phyloP scores from a whole-genome alignment of 2,888 invertebrate genomes.

The Proisotoma minuta region DNA sequence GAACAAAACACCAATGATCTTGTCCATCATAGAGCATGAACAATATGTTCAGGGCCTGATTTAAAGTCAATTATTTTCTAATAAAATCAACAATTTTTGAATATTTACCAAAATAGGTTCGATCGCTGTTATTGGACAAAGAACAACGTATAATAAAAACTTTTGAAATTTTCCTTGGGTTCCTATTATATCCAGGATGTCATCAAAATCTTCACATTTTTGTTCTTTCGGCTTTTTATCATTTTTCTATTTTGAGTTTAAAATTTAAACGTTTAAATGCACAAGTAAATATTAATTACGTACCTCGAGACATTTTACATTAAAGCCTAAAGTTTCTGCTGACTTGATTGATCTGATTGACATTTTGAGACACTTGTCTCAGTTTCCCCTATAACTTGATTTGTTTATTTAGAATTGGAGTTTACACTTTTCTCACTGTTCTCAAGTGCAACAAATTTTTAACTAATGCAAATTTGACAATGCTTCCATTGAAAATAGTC shows the following conservation, averaged over 20 bases:
- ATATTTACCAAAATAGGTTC: conserved; percentile 32
- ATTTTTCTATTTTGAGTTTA: background rate
- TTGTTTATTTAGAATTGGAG: too few species aligned
- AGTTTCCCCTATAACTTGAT: too few species aligned
- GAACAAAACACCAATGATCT: conserved; percentile 58
- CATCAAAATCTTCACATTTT: conserved; percentile 34
- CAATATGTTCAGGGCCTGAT: background rate
- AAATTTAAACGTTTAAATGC: background rate
- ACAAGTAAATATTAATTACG: background rate
- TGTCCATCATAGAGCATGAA: conserved; percentile 39
- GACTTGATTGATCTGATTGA: background rate
- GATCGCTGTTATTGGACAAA: conserved; percentile 34
- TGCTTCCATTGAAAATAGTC: too few species aligned
- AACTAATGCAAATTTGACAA: too few species aligned
- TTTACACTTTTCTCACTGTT: too few species aligned
- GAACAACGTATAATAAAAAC: conserved; percentile 35
- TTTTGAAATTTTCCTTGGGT: conserved; percentile 41
- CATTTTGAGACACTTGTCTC: background rate
- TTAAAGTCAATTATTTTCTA: conserved; percentile 8
- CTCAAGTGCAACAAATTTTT: too few species aligned
- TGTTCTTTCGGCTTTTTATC: conserved; percentile 14
- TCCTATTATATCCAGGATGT: conserved; percentile 35
- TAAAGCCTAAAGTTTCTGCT: background rate
- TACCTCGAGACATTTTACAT: background rate
- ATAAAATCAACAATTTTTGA: too few species aligned